These are phyloP conservation scores for Asteroscopus sphinx DNA, from an alignment of 2,888 invertebrate genomes.

Conservation along the genomic window DNA sequence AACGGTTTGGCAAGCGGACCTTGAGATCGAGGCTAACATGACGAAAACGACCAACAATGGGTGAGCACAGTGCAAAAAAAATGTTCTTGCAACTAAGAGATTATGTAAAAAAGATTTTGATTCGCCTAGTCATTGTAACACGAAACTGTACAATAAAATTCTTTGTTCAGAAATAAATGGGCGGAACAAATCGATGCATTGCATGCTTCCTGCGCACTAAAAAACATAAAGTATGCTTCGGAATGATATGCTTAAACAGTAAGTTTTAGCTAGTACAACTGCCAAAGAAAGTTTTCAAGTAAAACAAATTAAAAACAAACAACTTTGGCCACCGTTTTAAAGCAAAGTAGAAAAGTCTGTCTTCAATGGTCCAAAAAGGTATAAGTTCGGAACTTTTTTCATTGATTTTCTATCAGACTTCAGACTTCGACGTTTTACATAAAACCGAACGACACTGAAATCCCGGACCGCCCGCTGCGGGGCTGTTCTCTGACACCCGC, in stretches of 20 bases:
- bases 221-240: constrained; percentile 4
- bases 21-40: constrained; percentile 62
- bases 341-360: too few species aligned
- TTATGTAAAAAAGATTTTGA: constrained; percentile 47
- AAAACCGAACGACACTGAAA: constrained; percentile 21
- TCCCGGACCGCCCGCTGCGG: constrained; percentile 19
- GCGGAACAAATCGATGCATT: constrained; percentile 33
- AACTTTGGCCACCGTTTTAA: too few species aligned
- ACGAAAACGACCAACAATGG: constrained; percentile 63
- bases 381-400: constrained; percentile 2
- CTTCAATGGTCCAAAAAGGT: constrained; percentile 3
- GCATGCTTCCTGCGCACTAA: constrained; percentile 25
- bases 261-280: constrained; percentile 4
- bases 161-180: constrained; percentile 38
- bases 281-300: too few species aligned
- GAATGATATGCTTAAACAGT: background rate
- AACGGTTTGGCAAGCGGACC: constrained; percentile 59
- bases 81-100: constrained; percentile 43
- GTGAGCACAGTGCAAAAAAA: constrained; percentile 53
- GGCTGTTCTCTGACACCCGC: constrained; percentile 11
- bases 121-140: constrained; percentile 48
- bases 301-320: too few species aligned
- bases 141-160: constrained; percentile 32
- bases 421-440: constrained; percentile 8
- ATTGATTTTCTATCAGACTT: constrained; percentile 13